phyloP scores from a whole-genome alignment of 2,797 vertebrate species.

The Adelosebastes latens region DNA sequence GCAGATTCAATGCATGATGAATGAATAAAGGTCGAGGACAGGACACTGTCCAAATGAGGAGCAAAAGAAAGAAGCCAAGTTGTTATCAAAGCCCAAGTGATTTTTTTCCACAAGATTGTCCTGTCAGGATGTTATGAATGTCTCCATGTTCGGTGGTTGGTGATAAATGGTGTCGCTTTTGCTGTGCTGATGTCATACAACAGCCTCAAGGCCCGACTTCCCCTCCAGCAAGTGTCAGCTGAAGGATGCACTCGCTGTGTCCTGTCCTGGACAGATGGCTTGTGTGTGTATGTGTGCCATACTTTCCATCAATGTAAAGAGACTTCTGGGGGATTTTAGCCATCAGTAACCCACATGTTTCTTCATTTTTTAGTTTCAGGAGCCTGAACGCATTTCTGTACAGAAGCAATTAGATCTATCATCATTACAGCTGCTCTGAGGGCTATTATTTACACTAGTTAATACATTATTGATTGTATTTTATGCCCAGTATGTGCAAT shows the following conservation, averaged over 20 bases:
- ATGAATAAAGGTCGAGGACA: conserved; percentile 51
- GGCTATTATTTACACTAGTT: conserved; percentile 62
- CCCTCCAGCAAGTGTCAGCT: conserved; percentile 76
- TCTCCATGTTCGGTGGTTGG: conserved; percentile 91
- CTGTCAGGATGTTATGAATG: conserved; percentile 99
- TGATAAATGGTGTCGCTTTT: conserved; percentile 93
- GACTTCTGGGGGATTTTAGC: not conserved
- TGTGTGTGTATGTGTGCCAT: conserved; percentile 33
- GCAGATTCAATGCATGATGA: not conserved
- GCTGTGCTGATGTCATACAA: conserved; percentile 92
- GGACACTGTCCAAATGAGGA: conserved; percentile 71
- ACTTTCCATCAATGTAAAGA: conserved; percentile 51
- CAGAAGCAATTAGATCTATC: conserved; percentile 73
- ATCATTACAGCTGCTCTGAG: conserved; percentile 45
- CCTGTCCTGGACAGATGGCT: conserved; percentile 53
- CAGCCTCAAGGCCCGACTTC: conserved; percentile 89
- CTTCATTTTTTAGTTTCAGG: conserved; percentile 37
- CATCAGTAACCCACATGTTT: conserved; percentile 1
- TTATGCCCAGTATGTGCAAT: conserved; percentile 55
- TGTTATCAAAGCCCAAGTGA: conserved; percentile 93
- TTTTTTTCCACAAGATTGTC: conserved; percentile 97
- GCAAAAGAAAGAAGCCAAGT: conserved; percentile 73
- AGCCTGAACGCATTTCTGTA: conserved; percentile 56
- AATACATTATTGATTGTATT: conserved; percentile 69
- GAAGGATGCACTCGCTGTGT: conserved; percentile 77